Conservation (phyloP, 2,113 vertebrate genomes). For the Acinonyx jubatus region DNA sequence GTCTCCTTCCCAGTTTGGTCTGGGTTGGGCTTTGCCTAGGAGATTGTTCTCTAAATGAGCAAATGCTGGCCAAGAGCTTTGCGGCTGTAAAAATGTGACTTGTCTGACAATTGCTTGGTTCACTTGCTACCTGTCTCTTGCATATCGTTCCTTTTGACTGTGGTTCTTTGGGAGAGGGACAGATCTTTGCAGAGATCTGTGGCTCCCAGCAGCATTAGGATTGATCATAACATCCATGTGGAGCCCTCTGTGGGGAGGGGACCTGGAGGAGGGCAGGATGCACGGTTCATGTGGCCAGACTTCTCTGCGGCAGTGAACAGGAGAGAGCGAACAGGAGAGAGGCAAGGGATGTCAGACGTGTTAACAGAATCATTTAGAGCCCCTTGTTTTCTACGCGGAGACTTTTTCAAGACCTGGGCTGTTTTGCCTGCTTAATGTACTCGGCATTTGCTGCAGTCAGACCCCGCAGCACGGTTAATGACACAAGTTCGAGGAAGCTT, state of each 20-base stretch:
- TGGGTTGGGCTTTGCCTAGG: neutral
- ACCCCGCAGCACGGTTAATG: slow-evolving; percentile 51
- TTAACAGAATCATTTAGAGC: slow-evolving; percentile 51
- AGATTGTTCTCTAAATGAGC: slow-evolving; percentile 40
- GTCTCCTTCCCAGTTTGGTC: neutral
- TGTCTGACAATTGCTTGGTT: slow-evolving; percentile 35
- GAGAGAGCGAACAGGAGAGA: neutral
- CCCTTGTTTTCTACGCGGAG: slow-evolving; percentile 27
- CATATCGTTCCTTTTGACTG: neutral
- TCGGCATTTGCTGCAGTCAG: slow-evolving; percentile 57
- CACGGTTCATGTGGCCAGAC: neutral
- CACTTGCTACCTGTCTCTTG: neutral
- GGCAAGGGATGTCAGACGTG: neutral
- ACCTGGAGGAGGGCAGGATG: neutral
- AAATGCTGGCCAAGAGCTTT: slow-evolving; percentile 4
- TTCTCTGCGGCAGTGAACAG: neutral
- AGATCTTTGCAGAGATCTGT: slow-evolving; percentile 22
- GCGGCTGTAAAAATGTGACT: slow-evolving; percentile 22
- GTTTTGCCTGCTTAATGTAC: slow-evolving; percentile 2
- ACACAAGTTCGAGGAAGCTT: slow-evolving; percentile 60
- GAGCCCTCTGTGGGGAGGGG: neutral
- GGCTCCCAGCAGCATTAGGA: neutral
- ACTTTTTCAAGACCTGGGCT: neutral
- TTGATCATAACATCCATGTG: neutral
- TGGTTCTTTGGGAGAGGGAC: slow-evolving; percentile 26